Conservation (phyloP, 2,797 vertebrate genomes). For the Florisuga fusca region DNA sequence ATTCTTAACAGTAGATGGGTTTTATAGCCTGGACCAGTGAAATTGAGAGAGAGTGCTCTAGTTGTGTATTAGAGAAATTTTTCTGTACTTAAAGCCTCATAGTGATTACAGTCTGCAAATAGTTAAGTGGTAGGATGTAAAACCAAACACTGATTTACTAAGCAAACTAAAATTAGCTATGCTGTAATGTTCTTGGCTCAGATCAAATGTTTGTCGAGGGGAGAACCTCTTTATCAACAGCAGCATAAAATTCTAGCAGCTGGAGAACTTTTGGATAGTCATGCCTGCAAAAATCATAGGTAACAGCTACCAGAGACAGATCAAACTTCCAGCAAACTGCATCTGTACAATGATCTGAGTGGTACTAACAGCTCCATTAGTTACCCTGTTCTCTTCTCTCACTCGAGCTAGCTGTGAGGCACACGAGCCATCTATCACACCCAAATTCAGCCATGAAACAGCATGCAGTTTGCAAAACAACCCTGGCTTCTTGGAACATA, state of each 20-base stretch:
- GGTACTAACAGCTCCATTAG: not conserved
- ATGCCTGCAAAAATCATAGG: not conserved
- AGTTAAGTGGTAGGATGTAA: slow-evolving; percentile 9
- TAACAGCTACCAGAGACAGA: not conserved
- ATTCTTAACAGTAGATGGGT: not conserved
- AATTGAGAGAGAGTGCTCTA: not conserved
- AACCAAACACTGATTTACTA: slow-evolving; percentile 52
- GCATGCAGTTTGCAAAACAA: not conserved
- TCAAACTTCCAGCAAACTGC: not conserved
- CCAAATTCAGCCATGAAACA: fast-evolving
- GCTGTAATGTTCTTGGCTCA: slow-evolving; percentile 2
- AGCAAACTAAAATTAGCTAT: slow-evolving; percentile 26
- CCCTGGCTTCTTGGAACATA: not conserved
- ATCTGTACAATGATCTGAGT: fast-evolving
- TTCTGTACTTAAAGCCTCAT: not conserved
- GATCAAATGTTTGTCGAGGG: slow-evolving; percentile 7
- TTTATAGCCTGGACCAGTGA: not conserved
- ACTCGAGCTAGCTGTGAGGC: not conserved
- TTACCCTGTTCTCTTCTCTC: not conserved
- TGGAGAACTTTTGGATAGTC: not conserved
- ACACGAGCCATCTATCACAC: not conserved
- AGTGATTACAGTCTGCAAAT: not conserved
- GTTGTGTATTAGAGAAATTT: not conserved
- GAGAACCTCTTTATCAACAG: slow-evolving; percentile 31
- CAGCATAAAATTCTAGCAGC: not conserved